phyloP scores from a whole-genome alignment of 2,797 vertebrate genomes.

The Pempheris klunzingeri region DNA sequence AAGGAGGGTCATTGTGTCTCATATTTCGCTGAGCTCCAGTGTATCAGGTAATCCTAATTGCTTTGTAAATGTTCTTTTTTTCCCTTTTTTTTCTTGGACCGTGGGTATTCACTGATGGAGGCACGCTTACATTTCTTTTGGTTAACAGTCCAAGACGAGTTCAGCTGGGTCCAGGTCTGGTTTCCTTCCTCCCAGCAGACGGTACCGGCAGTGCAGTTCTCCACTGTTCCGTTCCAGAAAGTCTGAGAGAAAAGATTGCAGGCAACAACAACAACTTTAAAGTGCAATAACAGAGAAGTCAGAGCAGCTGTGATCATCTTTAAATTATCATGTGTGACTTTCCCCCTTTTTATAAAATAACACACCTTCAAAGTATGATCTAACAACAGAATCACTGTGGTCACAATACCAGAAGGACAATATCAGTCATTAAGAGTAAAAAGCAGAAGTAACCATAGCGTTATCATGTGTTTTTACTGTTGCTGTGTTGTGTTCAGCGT shows the following conservation, averaged over 20 bases:
- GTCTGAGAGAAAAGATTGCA: conserved; percentile 67
- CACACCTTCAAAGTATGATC: conserved; percentile 46
- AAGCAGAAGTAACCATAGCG: conserved; percentile 22
- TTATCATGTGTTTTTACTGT: conserved; percentile 45
- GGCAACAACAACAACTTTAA: conserved; percentile 18
- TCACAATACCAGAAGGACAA: conserved; percentile 30
- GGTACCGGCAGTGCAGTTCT: conserved; percentile 80
- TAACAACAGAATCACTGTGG: conserved; percentile 33
- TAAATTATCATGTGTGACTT: conserved; percentile 8
- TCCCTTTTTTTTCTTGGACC: not conserved
- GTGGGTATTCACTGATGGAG: not conserved
- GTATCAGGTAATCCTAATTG: conserved; percentile 63
- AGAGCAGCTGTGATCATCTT: conserved; percentile 16
- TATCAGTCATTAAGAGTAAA: conserved; percentile 69
- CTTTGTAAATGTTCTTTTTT: conserved; percentile 26
- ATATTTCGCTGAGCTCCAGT: conserved; percentile 53
- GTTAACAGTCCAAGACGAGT: conserved; percentile 79
- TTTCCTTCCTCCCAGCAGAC: conserved; percentile 87
- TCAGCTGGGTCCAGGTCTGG: conserved; percentile 83
- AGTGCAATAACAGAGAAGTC: conserved; percentile 6
- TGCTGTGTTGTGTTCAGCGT: conserved; percentile 1
- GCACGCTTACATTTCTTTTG: conserved; percentile 89
- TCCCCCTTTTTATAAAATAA: conserved; percentile 42
- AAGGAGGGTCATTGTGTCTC: conserved; percentile 61
- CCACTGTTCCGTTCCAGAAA: conserved; percentile 86